phyloP scores from a whole-genome alignment of 2,113 vertebrate species.

The Sclerurus mexicanus region DNA sequence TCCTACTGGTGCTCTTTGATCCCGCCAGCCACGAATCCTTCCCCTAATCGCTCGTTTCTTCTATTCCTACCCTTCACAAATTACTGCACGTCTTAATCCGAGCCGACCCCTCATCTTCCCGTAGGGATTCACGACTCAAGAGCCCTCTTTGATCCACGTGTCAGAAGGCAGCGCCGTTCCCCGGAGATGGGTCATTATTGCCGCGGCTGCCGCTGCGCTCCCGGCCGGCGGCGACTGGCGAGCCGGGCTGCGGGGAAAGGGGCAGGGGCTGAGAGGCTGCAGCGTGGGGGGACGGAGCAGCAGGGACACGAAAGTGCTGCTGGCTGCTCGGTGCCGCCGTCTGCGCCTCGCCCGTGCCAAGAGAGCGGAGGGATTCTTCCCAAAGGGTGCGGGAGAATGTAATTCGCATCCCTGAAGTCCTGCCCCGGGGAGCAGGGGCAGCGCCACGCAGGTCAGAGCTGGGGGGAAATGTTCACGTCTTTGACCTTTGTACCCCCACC shows the following conservation, averaged over 20 bases:
- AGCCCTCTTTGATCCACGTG: neutral
- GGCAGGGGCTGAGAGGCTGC: neutral
- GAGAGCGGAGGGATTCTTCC: neutral
- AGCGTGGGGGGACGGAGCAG: neutral
- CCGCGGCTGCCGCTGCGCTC: neutral
- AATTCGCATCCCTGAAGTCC: neutral
- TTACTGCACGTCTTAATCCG: neutral
- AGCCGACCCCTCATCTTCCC: neutral
- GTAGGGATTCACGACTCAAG: neutral
- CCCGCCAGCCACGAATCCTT: neutral
- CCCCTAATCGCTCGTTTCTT: neutral
- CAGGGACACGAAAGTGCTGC: rapidly evolving
- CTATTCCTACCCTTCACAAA: neutral
- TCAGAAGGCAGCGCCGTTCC: rapidly evolving
- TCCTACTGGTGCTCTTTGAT: neutral
- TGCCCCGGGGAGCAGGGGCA: neutral
- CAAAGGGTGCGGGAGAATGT: neutral
- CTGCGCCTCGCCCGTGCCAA: rapidly evolving
- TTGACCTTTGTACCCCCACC: neutral
- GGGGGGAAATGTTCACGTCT: neutral
- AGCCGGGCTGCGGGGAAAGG: too few relatives aligned
- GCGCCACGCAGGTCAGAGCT: neutral
- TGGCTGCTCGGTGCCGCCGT: neutral
- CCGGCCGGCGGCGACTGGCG: neutral
- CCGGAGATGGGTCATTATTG: neutral